These are phyloP conservation scores for Cercopithecus mona DNA, from an alignment of 2,113 vertebrate genomes.

Conservation along the genomic window DNA sequence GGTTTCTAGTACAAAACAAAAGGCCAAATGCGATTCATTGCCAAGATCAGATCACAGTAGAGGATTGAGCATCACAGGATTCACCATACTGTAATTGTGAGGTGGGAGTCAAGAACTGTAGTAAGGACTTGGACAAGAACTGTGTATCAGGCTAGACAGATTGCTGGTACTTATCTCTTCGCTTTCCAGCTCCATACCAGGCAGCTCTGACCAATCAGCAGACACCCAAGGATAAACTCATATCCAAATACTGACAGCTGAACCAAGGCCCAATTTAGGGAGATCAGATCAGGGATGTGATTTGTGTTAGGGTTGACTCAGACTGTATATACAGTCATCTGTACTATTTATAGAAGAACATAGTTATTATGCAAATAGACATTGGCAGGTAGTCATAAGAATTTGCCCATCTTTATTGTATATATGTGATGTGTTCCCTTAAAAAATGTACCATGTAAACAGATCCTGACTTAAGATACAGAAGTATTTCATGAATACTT, in stretches of 20 bases:
- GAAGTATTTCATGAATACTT: background rate
- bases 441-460: conserved; percentile 26
- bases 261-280: conserved; percentile 58
- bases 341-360: background rate
- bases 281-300: conserved; percentile 58
- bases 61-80: background rate
- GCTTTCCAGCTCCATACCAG: conserved; percentile 67
- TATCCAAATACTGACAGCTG: conserved; percentile 64
- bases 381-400: background rate
- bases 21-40: conserved; percentile 32
- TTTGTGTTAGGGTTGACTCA: background rate
- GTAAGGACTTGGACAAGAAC: conserved; percentile 18
- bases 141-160: background rate
- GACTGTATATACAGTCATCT: background rate
- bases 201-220: conserved; percentile 66
- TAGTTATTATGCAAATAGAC: background rate
- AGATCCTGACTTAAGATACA: conserved; percentile 19
- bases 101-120: conserved; percentile 7
- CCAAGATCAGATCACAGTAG: background rate
- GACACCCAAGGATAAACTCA: conserved; percentile 62
- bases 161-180: conserved; percentile 42
- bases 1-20: conserved; percentile 47
- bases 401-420: conserved; percentile 5
- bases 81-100: background rate
- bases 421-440: background rate